These are phyloP conservation scores for Upupa epops DNA, from an alignment of 2,113 vertebrate genomes.

Conservation along the genomic window DNA sequence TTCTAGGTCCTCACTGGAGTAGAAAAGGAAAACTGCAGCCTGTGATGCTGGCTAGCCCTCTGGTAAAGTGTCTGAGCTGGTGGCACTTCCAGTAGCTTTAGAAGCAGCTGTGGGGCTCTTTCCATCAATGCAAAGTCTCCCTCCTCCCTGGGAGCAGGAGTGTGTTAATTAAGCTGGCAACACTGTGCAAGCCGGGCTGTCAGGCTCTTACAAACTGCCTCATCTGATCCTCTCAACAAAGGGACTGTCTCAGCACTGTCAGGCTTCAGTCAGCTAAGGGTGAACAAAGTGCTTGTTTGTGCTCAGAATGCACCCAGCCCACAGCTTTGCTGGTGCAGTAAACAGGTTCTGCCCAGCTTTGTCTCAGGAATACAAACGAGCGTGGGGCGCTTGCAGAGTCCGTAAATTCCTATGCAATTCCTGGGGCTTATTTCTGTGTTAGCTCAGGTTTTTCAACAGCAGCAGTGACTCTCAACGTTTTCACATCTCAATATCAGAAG, in stretches of 20 bases:
- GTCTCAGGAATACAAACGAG: neutral
- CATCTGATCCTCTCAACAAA: neutral
- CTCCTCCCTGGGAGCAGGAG: neutral
- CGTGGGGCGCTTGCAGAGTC: neutral
- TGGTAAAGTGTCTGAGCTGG: neutral
- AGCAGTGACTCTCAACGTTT: neutral
- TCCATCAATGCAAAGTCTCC: neutral
- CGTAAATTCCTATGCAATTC: neutral
- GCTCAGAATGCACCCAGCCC: neutral
- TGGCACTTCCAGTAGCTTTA: conserved; percentile 26
- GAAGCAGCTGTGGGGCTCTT: conserved; percentile 1
- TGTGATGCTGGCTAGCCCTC: neutral
- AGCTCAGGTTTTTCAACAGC: neutral
- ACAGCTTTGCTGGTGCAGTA: neutral
- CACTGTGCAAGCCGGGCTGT: conserved; percentile 11
- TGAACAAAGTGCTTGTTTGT: neutral
- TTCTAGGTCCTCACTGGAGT: neutral
- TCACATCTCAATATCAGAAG: neutral
- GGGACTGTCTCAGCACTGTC: neutral
- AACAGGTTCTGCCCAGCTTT: neutral
- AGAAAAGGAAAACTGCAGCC: conserved; percentile 2
- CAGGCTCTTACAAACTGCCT: conserved; percentile 19
- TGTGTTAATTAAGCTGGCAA: conserved; percentile 58
- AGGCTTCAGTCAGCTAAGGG: fast-evolving
- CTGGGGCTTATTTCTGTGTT: neutral